Evolutionary conservation across 2,888 invertebrate genomes (phyloP), one percentile per base, ranked within the genome.

Genomic region (Druceiella hillmani): DNA sequence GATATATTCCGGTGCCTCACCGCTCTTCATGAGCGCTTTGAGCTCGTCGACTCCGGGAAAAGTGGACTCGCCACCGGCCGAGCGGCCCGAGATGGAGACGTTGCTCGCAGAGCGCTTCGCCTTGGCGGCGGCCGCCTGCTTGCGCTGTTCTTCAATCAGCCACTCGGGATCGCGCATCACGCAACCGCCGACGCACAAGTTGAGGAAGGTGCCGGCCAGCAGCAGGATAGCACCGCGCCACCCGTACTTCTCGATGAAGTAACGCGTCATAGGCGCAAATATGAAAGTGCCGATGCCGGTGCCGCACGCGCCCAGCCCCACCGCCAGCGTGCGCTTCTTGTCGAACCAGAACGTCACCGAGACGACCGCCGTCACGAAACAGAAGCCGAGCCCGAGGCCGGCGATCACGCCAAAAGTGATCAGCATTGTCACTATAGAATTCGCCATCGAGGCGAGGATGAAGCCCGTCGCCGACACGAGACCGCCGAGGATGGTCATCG

Each of bases 281-380:
- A 91, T 65, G 53, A 91, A 88, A 0, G 92, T 93, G 7, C 92
- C 92, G 31, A 90, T 81, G 1, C 91, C 91, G 1, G 89, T 89
- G 4, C 92, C 92, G 51, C 89, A 88, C 1, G 90, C 90, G 2
- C 89, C 87, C 37, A 92, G 68, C 2, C 91, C 88, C 3, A 89
- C 88, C 3, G 92, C 92, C 45, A 92, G 74, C 29, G 86, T 86
- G 22, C 91, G 75, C 55, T 83, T 85, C 60, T 87, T 87, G 52
- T 92, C 90, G 61, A 93, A 93, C 83, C 92, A 93, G 57, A 88
- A 91, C 4, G 92, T 91, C 40, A 93, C 87, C 36, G 87, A 86
- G 3, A 92, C 91, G 3, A 92, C 91, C 4, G 91, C 90, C 2
- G 91, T 87, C 7, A 91, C 90, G 57, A 90, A 92, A 34, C 87